Conservation (phyloP, 2,797 vertebrate genomes). For the Gymnoscopelus microlampas region DNA sequence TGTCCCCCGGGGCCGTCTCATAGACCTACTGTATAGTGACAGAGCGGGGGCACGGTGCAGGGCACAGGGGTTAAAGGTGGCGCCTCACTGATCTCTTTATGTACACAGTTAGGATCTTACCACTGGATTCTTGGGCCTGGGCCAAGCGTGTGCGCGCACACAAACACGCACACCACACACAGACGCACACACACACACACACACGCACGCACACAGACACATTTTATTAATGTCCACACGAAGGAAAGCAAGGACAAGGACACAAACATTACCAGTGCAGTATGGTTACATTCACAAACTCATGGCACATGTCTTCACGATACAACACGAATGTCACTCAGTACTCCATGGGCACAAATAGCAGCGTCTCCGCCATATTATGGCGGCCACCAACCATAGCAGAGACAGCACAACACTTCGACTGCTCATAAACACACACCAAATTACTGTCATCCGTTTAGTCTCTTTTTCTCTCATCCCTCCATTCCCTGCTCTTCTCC, state of each 20-base stretch:
- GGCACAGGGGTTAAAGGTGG: background rate
- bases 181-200: background rate
- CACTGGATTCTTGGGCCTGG: background rate
- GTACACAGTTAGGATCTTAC: slow-evolving; percentile 1
- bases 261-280: no score
- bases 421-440: background rate
- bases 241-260: background rate
- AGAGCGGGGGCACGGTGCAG: background rate
- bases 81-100: background rate
- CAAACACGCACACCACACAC: no score
- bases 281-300: no score
- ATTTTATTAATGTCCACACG: background rate
- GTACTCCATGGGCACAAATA: no score
- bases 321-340: no score
- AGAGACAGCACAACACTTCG: no score
- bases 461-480: no score
- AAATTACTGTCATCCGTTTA: background rate
- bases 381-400: no score
- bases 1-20: background rate
- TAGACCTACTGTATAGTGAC: background rate
- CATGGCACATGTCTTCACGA: no score
- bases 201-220: background rate
- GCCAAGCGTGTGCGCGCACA: background rate
- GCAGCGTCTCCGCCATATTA: background rate
- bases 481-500: background rate